Evolutionary conservation across 1,140 invertebrate species (phyloP).

Genomic region (Mercenaria mercenaria): DNA sequence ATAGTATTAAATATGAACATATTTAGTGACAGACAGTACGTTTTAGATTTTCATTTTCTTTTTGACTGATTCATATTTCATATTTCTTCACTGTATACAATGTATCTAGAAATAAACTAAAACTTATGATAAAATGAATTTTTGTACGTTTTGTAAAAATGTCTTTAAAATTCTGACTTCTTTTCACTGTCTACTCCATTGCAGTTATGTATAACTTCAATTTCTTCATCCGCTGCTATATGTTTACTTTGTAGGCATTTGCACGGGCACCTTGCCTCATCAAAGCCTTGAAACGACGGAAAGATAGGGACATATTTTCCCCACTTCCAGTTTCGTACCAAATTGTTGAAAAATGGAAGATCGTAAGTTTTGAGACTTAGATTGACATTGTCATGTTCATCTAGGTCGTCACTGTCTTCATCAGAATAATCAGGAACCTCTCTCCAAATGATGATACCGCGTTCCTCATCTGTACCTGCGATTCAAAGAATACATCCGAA

Average conservation of each 20-base stretch:
- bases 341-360: conserved; percentile 52
- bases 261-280: background rate
- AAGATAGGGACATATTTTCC: conserved; percentile 44
- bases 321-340: conserved; percentile 27
- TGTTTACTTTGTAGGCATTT: background rate
- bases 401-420: conserved; percentile 24
- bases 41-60: too few relatives aligned
- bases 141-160: too few relatives aligned
- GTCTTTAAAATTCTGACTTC: too few relatives aligned
- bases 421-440: conserved; percentile 31
- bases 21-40: too few relatives aligned
- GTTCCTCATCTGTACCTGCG: conserved; percentile 55
- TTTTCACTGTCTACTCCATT: background rate
- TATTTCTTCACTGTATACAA: too few relatives aligned
- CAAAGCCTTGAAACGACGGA: conserved; percentile 46
- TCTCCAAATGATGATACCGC: conserved; percentile 55
- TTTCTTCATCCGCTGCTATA: background rate
- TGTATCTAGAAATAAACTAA: too few relatives aligned
- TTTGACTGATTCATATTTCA: too few relatives aligned
- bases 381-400: conserved; percentile 1
- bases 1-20: too few relatives aligned
- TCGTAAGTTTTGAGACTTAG: conserved; percentile 58
- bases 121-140: too few relatives aligned
- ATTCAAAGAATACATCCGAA: too few relatives aligned
- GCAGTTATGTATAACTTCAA: background rate